These are phyloP conservation scores for Armadillidium nasatum DNA, from an alignment of 1,140 invertebrate genomes.

Conservation along the genomic window DNA sequence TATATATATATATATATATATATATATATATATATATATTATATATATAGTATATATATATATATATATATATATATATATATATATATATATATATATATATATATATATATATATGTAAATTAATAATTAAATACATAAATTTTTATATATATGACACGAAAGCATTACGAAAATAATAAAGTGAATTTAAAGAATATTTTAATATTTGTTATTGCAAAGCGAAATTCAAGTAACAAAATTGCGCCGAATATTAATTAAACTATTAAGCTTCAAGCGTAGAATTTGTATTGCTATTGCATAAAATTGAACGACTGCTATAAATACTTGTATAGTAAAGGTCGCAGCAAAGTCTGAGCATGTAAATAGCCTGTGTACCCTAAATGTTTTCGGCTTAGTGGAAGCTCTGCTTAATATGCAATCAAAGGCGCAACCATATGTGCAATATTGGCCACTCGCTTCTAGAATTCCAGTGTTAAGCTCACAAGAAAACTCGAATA, in stretches of 20 bases:
- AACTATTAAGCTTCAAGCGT: neutral
- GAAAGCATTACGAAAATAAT: no score
- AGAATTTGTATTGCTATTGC: slow-evolving; percentile 5
- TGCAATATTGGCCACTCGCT: slow-evolving; percentile 11
- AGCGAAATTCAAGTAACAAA: neutral
- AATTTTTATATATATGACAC: no score
- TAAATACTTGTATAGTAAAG: slow-evolving; percentile 1
- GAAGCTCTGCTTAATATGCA: slow-evolving; percentile 10
- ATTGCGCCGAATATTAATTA: neutral
- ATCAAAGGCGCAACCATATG: slow-evolving; percentile 6
- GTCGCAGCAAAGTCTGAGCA: slow-evolving; percentile 2
- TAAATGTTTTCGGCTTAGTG: slow-evolving; percentile 3
- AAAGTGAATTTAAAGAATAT: no score
- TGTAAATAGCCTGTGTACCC: neutral
- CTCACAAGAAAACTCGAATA: slow-evolving; percentile 21
- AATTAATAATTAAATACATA: no score
- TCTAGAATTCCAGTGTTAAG: slow-evolving; percentile 10
- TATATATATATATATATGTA: no score
- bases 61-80: no score
- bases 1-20: no score
- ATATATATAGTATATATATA: no score
- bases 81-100: no score
- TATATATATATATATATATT: no score
- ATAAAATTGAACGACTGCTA: slow-evolving; percentile 5
- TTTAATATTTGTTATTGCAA: neutral